Evolutionary conservation across 2,797 vertebrate genomes (phyloP), one percentile per base, ranked within the genome.

Genomic region (Myoxocephalus aenaeus): DNA sequence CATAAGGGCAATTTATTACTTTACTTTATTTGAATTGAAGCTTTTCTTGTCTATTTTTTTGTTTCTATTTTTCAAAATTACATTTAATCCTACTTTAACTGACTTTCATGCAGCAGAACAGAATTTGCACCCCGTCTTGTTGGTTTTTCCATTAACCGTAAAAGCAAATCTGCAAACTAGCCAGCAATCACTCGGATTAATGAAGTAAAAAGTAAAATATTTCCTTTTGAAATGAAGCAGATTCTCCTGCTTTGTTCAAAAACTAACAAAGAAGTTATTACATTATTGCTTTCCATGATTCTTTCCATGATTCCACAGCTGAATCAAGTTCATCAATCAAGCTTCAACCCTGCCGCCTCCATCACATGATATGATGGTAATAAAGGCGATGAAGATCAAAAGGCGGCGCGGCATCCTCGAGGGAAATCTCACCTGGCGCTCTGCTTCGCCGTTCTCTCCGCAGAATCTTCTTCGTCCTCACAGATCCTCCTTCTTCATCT

Each of bases 321-420:
- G 13, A 51, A 54, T 34, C 7, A 5, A 44, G 40, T 40, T 73
- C 61, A 70, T 84, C 79, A 64, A 53, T 81, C 77, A 67, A 13
- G 34, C 20, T 9, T 57, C 36, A 17, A 32, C 64, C 59, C 36
- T 27, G 9, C 46, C 25, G 4, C 73, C 72, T 18, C 62, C 17
- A 17, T 81, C 73, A 64, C 34, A 64, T 61, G 20, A 59, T 50
- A 38, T 22, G 72, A 5, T 75, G 36, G 0, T 18, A 36, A 1
- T 57, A 42, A 81, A 61, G 46, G 48, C 12, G 32, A 64, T 63
- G 61, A 54, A 0, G 11, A n/a, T 76, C 58, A 56, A 15, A 56
- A 25, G 20, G 44, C 14, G 8, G 53, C n/a, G 17, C 15, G 14
- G 0, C 1, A 0, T 68, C 85, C 85, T 64, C 0, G 15, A 40